These are phyloP conservation scores for Siniperca chuatsi DNA, from an alignment of 2,113 vertebrate species.

Conservation along the genomic window DNA sequence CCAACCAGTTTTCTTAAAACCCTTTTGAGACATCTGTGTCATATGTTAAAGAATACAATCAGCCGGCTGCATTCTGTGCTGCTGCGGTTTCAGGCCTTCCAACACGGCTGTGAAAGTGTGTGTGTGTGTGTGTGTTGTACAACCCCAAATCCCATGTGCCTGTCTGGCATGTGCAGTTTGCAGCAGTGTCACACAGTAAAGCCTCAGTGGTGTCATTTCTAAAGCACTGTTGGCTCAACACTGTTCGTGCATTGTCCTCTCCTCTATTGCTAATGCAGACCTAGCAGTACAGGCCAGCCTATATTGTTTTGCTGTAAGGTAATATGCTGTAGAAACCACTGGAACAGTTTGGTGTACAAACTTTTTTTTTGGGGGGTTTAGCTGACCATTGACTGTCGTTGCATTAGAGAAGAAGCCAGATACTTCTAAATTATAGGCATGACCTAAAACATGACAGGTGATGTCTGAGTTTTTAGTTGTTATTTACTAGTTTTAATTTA, in stretches of 20 bases:
- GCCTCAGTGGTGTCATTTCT: conserved; percentile 64
- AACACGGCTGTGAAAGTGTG: background rate
- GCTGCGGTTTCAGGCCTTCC: background rate
- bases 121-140: background rate
- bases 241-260: conserved; percentile 72
- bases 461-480: background rate
- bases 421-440: background rate
- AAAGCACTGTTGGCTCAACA: conserved; percentile 77
- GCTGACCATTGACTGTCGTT: conserved; percentile 8
- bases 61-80: background rate
- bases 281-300: conserved; percentile 70
- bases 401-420: background rate
- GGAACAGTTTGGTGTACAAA: conserved; percentile 55
- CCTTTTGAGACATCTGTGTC: background rate
- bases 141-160: conserved; percentile 17
- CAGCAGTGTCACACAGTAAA: conserved; percentile 50
- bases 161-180: conserved; percentile 17
- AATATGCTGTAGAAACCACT: conserved; percentile 73
- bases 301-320: conserved; percentile 72
- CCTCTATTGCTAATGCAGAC: conserved; percentile 79
- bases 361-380: conserved; percentile 7
- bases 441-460: background rate
- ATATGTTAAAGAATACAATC: background rate
- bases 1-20: background rate
- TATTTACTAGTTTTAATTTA: background rate